Percentiles rank a stretch among this genome's conserved stretches.
Conservation (phyloP, 2,113 vertebrate species). For the Coreoperca whiteheadi region DNA sequence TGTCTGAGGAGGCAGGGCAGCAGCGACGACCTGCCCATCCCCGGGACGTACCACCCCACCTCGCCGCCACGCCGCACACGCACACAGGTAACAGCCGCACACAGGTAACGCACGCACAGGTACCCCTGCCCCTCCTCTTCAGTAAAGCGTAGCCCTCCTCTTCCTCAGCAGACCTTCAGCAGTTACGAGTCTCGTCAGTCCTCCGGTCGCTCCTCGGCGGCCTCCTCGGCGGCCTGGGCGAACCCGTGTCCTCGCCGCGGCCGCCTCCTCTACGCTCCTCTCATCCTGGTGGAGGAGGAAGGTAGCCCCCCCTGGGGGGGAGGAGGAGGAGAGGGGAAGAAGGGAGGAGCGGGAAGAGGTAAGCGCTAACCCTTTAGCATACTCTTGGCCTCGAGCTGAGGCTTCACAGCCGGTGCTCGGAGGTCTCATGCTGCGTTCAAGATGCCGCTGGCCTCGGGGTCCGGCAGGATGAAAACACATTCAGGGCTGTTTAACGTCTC, state of each 20-base stretch:
- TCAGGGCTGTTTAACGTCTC: no score
- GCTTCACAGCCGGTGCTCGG: no score
- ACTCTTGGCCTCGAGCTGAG: no score
- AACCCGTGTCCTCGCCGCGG: conserved; percentile 84
- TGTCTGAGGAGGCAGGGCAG: conserved; percentile 90
- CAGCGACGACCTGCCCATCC: conserved; percentile 92
- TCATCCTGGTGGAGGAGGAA: conserved; percentile 89
- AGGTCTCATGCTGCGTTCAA: no score
- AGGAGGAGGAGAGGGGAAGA: conserved; percentile 46
- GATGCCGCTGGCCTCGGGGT: no score
- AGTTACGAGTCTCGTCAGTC: conserved; percentile 75
- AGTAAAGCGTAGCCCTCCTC: background rate
- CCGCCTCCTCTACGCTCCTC: conserved; percentile 90
- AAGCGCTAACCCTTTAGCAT: background rate
- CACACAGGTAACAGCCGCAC: conserved; percentile 75
- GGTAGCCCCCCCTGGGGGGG: conserved; percentile 67
- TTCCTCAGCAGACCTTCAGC: conserved; percentile 44
- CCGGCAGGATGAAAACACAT: no score
- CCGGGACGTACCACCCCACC: conserved; percentile 91
- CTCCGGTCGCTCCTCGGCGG: conserved; percentile 67
- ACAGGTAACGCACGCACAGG: background rate
- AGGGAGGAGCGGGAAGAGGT: conserved; percentile 66
- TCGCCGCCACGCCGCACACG: conserved; percentile 73
- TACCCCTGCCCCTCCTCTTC: background rate
- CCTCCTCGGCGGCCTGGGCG: conserved; percentile 87